Evolutionary conservation across 2,888 invertebrate species (phyloP), one percentile per base, ranked within the genome.

Genomic region (Xestia rhomboidea): DNA sequence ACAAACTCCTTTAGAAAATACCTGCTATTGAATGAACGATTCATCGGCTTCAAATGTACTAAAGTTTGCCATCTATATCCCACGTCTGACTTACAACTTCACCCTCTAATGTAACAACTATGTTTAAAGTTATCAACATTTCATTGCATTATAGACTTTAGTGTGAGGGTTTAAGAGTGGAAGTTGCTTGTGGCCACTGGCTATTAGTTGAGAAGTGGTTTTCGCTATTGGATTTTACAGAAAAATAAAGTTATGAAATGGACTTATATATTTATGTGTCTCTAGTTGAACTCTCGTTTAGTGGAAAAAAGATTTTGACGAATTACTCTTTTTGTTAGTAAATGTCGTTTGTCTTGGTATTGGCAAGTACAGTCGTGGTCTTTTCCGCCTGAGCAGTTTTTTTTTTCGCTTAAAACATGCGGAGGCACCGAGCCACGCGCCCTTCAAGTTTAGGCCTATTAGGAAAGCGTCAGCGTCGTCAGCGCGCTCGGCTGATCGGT

Each of bases 51-150:
- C 62, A 79, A 81, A 78, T 49, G 54, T 74, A 67, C 44, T n/a
- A 63, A 76, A 81, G 70, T 79, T 84, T 63, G 18, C 21, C 68
- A 41, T 70, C 60, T 21, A 62, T 60, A 81, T 74, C 62, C 38
- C 73, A 54, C n/a, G 21, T 30, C n/a, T 49, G 73, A 60, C 86
- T 68, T 71, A 76, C 66, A 85, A 82, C 63, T 86, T 83, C 24
- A 4, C 8, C 27, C 51, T n/a, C 49, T 76, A 64, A 62, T 38
- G 57, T 68, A 44, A 68, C 67, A 76, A 82, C 83, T 74, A 74
- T 67, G 27, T 57, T 54, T 18, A 38, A 69, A 85, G 38, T 30
- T 64, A 10, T 1, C n/a, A 49, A 64, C 30, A 24, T 34, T 41
- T 64, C 60, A 57, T 4, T 49, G 63, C 2, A 73, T 27, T 72